Base-by-base conservation (phyloP, 2,797 vertebrate species). In the Cirrhinus mrigala region DNA sequence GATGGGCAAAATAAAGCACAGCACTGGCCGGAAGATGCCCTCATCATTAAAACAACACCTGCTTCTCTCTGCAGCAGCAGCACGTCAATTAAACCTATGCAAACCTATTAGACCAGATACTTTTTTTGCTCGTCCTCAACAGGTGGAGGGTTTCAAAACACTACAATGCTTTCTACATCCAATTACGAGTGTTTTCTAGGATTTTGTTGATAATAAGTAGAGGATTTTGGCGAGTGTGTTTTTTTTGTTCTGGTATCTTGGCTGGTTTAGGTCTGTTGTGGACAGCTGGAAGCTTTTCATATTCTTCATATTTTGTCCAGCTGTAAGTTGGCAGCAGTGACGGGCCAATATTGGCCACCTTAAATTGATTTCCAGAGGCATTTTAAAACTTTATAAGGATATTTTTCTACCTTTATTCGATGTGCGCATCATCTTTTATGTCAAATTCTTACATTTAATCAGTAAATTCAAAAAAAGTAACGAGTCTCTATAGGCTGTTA, bases 21-120 rank as follows among this genome's bases (percentile, higher is more conserved):
- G 92, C 87, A 37, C 77, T 64, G 77, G 1, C 68, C 85, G 40
- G 52, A 79, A 85, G 70, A 89, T 90, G 89, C 87, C 87, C 69
- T 84, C 46, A 15, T 75, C 87, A 89, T 90, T 90, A 83, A 82
- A 85, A 37, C 56, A 70, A 86, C 81, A 89, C 86, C 88, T 84
- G 88, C 86, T 76, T 87, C 78, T 10, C 85, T 82, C 62, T 4
- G 70, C 83, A 40, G 62, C 81, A 79, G 71, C 79, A 71, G 78
- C 73, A 20, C 29, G n/a, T 73, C 87, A 85, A 78, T 87, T 88
- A 87, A 37, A 81, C 37, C 6, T 12, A 75, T 77, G 27, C 22
- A 71, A 86, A 86, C 48, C 27, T 10, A 58, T 48, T 16, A 52
- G 48, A 82, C 68, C 10, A 62, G 62, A 14, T 50, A 6, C 70